Conservation (phyloP, 2,888 invertebrate genomes). For the Amorpha juglandis region DNA sequence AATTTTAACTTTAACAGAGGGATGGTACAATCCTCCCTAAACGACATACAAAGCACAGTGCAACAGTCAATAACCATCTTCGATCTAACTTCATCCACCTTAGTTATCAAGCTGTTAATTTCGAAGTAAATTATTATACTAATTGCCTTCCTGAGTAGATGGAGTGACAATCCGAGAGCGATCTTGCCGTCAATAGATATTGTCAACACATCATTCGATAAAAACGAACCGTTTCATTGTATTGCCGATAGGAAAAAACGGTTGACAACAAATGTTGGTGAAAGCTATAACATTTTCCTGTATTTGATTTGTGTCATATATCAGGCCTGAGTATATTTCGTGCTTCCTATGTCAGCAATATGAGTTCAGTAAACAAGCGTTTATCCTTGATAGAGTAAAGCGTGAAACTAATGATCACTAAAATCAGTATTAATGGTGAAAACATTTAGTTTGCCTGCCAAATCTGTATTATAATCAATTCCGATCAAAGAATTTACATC, state of each 20-base stretch:
- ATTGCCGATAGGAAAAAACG: constrained; percentile 3
- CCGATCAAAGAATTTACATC: no score
- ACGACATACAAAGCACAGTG: no score
- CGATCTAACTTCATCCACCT: no score
- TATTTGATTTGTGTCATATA: constrained; percentile 14
- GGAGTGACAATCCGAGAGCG: neutral
- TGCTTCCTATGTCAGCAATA: constrained; percentile 10
- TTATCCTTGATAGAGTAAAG: neutral
- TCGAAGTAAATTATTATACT: neutral
- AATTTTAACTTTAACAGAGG: no score
- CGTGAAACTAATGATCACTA: no score
- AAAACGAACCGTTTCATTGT: neutral
- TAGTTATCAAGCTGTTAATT: neutral
- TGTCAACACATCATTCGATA: neutral
- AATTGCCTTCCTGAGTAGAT: neutral
- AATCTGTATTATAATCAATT: no score
- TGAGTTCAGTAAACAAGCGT: constrained; percentile 4
- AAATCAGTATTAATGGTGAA: neutral
- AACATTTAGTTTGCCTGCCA: neutral
- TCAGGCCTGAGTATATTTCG: neutral
- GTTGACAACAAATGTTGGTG: neutral
- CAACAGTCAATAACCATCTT: no score
- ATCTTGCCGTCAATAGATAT: neutral
- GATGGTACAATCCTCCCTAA: no score
- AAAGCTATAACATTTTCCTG: constrained; percentile 4